Conservation (phyloP, 2,888 invertebrate species). For the Plagodis pulveraria region DNA sequence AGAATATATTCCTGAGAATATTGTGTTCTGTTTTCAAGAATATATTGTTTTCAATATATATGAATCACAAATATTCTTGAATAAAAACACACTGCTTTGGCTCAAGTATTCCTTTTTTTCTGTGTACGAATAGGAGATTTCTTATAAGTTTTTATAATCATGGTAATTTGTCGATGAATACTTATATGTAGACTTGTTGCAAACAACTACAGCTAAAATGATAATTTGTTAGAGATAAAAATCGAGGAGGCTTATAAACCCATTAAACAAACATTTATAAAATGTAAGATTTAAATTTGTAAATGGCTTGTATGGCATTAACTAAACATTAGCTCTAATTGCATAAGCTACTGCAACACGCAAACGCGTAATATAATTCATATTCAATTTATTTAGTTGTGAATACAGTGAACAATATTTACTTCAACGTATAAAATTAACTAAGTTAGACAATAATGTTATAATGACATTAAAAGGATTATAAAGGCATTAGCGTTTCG, state of each 20-base stretch:
- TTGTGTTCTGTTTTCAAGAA: too few species aligned
- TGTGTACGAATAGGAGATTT: too few species aligned
- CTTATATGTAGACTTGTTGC: too few species aligned
- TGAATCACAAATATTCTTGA: too few species aligned
- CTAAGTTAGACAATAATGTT: not conserved
- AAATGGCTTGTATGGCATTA: conserved; percentile 34
- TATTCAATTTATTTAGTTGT: conserved; percentile 39
- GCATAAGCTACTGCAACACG: conserved; percentile 32
- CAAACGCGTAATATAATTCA: conserved; percentile 25
- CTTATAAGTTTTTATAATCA: too few species aligned
- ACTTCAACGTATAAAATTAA: conserved; percentile 4
- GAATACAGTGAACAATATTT: conserved; percentile 14
- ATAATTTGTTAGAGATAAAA: too few species aligned
- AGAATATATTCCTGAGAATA: too few species aligned
- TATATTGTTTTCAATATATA: too few species aligned
- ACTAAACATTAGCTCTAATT: conserved; percentile 35
- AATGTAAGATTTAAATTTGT: conserved; percentile 61
- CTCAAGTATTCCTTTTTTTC: too few species aligned
- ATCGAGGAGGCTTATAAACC: conserved; percentile 42
- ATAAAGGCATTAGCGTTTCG: conserved; percentile 17
- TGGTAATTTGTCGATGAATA: too few species aligned
- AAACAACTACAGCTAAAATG: too few species aligned
- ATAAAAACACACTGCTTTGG: too few species aligned
- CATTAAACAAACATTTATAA: conserved; percentile 64
- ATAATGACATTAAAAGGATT: conserved; percentile 18